phyloP scores from a whole-genome alignment of 1,140 invertebrate genomes.

The Drosophila pandora region DNA sequence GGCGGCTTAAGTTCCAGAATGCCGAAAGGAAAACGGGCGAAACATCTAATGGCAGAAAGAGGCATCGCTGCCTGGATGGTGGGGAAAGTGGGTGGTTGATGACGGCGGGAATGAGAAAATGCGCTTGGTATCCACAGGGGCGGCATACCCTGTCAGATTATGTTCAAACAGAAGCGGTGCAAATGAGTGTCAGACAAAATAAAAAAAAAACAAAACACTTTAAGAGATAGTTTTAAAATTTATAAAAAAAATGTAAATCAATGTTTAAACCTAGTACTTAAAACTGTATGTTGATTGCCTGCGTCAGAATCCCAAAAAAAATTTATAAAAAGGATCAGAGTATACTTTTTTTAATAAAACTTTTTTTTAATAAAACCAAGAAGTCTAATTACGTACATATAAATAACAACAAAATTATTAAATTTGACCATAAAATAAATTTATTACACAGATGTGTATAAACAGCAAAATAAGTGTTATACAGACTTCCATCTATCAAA shows the following conservation, averaged over 20 bases:
- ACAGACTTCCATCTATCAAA: constrained; percentile 7
- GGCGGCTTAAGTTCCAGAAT: constrained; percentile 74
- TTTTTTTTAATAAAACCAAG: too few relatives aligned
- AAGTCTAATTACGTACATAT: too few relatives aligned
- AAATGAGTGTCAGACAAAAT: constrained; percentile 20
- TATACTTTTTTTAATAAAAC: too few relatives aligned
- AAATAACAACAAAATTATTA: too few relatives aligned
- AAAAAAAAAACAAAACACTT: constrained; percentile 22
- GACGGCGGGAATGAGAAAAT: neutral
- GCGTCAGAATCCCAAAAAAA: too few relatives aligned
- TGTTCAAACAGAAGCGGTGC: constrained; percentile 24
- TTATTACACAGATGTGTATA: too few relatives aligned
- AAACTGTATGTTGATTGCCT: too few relatives aligned
- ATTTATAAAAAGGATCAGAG: too few relatives aligned
- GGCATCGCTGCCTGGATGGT: neutral
- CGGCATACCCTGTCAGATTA: constrained; percentile 18
- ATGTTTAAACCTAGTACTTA: too few relatives aligned
- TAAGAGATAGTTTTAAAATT: constrained; percentile 25
- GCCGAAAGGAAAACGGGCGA: constrained; percentile 62
- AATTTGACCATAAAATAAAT: too few relatives aligned
- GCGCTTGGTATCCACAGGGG: constrained; percentile 10
- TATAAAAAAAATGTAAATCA: constrained; percentile 33
- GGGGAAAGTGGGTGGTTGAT: neutral
- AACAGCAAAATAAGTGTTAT: too few relatives aligned
- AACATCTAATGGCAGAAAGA: constrained; percentile 14